A percentile compares a stretch with the other conserved stretches of the same genome.
phyloP scores from a whole-genome alignment of 2,888 invertebrate species.

The Himalopsyche tibetana region DNA sequence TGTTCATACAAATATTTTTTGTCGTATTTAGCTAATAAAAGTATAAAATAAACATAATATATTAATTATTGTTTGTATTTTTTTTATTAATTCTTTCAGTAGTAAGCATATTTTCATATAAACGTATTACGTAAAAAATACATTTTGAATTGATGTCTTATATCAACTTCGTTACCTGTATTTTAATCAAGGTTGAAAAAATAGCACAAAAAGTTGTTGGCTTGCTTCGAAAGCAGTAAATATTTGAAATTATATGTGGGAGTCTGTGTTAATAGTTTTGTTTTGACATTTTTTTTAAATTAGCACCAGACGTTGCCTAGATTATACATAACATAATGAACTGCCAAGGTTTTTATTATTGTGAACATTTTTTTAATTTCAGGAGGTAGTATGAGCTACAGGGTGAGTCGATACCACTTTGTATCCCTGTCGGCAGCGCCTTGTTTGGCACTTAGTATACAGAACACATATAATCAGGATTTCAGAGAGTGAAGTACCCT shows the following conservation, averaged over 20 bases:
- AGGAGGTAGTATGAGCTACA: conserved; percentile 61
- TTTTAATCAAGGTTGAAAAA: background rate
- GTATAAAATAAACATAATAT: too few relatives aligned
- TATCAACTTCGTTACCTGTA: background rate
- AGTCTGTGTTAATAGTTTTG: conserved; percentile 13
- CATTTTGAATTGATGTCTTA: background rate
- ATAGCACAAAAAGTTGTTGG: background rate
- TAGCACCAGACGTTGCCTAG: background rate
- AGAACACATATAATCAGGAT: conserved; percentile 62
- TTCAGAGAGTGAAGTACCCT: conserved; percentile 59
- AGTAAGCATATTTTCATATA: too few relatives aligned
- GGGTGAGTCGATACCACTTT: conserved; percentile 52
- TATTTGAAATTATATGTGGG: conserved; percentile 6
- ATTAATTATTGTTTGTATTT: too few relatives aligned
- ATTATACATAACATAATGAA: background rate
- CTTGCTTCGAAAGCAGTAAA: conserved; percentile 20
- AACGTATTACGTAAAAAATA: too few relatives aligned
- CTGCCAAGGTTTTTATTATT: background rate
- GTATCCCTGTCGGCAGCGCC: conserved; percentile 46
- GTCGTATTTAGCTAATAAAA: too few relatives aligned
- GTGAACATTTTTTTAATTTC: conserved; percentile 38
- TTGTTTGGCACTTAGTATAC: conserved; percentile 57
- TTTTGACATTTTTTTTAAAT: background rate
- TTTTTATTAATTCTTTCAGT: too few relatives aligned
- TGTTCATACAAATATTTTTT: too few relatives aligned